Evolutionary conservation across 2,888 invertebrate species (phyloP).

Genomic region (Hetaerina titia): DNA sequence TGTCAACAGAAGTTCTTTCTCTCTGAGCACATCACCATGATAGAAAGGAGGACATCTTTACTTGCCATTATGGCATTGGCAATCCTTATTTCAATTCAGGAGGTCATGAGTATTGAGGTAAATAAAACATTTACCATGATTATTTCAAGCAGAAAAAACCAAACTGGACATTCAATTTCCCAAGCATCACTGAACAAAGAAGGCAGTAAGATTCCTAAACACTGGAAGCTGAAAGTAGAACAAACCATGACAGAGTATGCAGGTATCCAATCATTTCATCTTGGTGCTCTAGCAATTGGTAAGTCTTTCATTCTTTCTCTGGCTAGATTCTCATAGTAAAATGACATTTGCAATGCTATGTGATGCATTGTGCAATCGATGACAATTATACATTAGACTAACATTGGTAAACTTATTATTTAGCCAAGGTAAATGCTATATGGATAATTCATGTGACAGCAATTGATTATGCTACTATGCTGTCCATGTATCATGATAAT

Average conservation of each 20-base stretch:
- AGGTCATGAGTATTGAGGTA: background rate
- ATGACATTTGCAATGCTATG: too few species aligned
- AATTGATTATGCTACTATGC: too few species aligned
- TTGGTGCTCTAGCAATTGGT: background rate
- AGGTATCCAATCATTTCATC: background rate
- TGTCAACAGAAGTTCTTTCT: too few species aligned
- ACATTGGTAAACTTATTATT: too few species aligned
- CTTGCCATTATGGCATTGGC: background rate
- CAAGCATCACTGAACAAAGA: background rate
- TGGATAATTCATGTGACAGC: too few species aligned
- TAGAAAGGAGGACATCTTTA: too few species aligned
- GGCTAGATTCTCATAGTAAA: too few species aligned
- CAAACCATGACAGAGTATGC: background rate
- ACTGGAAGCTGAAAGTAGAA: constrained; percentile 33
- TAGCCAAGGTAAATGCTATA: too few species aligned
- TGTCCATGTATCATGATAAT: too few species aligned
- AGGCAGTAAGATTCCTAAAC: background rate
- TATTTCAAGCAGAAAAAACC: constrained; percentile 29
- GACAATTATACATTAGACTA: too few species aligned
- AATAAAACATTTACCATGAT: background rate
- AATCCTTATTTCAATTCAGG: background rate
- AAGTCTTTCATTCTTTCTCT: background rate
- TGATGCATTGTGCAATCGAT: too few species aligned
- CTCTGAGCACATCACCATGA: too few species aligned
- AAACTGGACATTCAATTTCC: constrained; percentile 24